Percentiles rank a stretch among this genome's conserved stretches.
Evolutionary conservation across 2,888 invertebrate species (phyloP).

Genomic region (Eupithecia exiguata): DNA sequence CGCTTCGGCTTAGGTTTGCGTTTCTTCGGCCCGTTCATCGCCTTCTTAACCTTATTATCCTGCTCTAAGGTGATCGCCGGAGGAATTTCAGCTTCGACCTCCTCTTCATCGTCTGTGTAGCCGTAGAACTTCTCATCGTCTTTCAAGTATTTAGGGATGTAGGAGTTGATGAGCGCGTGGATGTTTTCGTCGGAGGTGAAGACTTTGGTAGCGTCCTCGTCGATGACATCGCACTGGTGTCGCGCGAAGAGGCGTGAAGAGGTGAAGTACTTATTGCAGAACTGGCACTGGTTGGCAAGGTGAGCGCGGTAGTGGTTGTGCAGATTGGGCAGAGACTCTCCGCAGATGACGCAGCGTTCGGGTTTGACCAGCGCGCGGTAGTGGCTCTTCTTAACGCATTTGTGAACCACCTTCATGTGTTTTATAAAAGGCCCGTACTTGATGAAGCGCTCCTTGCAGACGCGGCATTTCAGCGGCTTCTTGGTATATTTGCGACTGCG

Average conservation of each 20-base stretch:
- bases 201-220: slow-evolving; percentile 70
- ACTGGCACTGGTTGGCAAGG: slow-evolving; percentile 81
- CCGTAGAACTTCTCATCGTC: slow-evolving; percentile 78
- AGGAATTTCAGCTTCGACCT: slow-evolving; percentile 45
- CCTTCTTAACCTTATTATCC: slow-evolving; percentile 19
- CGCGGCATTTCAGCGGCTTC: slow-evolving; percentile 74
- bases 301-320: slow-evolving; percentile 86
- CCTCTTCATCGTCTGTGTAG: slow-evolving; percentile 65
- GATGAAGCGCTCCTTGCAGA: slow-evolving; percentile 74
- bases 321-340: slow-evolving; percentile 83
- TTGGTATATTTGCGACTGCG: slow-evolving; percentile 76
- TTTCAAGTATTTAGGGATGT: slow-evolving; percentile 70
- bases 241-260: slow-evolving; percentile 66
- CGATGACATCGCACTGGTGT: slow-evolving; percentile 70
- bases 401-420: slow-evolving; percentile 73
- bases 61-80: slow-evolving; percentile 6
- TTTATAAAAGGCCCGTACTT: slow-evolving; percentile 77
- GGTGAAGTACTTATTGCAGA: slow-evolving; percentile 75
- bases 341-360: slow-evolving; percentile 85
- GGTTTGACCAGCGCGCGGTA: slow-evolving; percentile 74
- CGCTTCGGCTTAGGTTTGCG: slow-evolving; percentile 4
- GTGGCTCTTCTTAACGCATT: slow-evolving; percentile 70
- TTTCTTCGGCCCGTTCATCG: slow-evolving; percentile 21
- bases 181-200: slow-evolving; percentile 70
- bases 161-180: slow-evolving; percentile 63